These are phyloP conservation scores for Tursiops truncatus DNA, from an alignment of 2,113 vertebrate genomes.

Conservation along the genomic window DNA sequence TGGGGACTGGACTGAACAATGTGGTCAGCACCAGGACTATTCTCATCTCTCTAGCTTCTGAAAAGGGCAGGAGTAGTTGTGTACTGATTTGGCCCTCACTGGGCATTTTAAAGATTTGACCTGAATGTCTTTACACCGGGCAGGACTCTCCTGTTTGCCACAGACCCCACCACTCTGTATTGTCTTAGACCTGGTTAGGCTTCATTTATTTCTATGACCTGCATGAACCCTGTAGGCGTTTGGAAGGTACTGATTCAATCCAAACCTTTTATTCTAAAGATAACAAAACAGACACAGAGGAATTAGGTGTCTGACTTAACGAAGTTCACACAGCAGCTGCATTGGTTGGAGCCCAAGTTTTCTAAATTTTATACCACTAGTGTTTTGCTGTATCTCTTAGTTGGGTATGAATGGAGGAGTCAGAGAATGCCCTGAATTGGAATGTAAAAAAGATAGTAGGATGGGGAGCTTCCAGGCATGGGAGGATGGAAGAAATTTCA, in stretches of 20 bases:
- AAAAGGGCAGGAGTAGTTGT: neutral
- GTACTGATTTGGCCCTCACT: neutral
- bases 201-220: neutral
- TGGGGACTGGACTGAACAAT: neutral
- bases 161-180: neutral
- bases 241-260: neutral
- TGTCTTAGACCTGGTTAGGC: neutral
- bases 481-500: neutral
- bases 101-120: neutral
- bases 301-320: neutral
- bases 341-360: neutral
- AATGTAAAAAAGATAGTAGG: neutral
- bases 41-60: neutral
- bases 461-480: neutral
- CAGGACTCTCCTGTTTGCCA: neutral
- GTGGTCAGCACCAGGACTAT: neutral
- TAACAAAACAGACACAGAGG: neutral
- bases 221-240: neutral
- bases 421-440: neutral
- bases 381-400: neutral
- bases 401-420: neutral
- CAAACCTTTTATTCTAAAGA: neutral
- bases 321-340: neutral
- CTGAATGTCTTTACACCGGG: neutral
- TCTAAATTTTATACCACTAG: neutral